These are phyloP conservation scores for Drosophila macrospina DNA, from an alignment of 2,888 invertebrate genomes.

Conservation along the genomic window DNA sequence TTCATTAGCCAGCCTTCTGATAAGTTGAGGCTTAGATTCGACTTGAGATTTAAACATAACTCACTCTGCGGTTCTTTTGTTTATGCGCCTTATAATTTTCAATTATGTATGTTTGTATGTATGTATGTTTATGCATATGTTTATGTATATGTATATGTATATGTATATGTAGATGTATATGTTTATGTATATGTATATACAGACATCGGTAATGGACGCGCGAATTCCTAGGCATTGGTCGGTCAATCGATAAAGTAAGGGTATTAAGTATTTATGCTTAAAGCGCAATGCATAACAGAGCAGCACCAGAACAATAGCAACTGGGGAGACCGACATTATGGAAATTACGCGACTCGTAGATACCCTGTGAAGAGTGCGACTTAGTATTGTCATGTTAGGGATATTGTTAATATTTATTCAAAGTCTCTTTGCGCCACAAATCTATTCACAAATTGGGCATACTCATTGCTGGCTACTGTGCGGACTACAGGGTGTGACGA, in stretches of 20 bases:
- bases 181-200: background rate
- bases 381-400: background rate
- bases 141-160: background rate
- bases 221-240: background rate
- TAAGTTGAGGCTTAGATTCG: background rate
- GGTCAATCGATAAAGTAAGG: slow-evolving; percentile 6
- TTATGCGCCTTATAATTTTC: no score
- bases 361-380: background rate
- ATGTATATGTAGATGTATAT: no score
- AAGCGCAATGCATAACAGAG: slow-evolving; percentile 28
- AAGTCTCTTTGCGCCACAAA: background rate
- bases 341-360: background rate
- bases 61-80: no score
- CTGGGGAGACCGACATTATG: no score
- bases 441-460: background rate
- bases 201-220: background rate
- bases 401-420: background rate
- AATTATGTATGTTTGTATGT: no score
- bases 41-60: background rate
- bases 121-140: no score
- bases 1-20: slow-evolving; percentile 1
- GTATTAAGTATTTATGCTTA: slow-evolving; percentile 22
- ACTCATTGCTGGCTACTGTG: background rate
- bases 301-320: slow-evolving; percentile 1
- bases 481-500: slow-evolving; percentile 4